Evolutionary conservation across 2,113 vertebrate genomes (phyloP).

Genomic region (Xenopus borealis): DNA sequence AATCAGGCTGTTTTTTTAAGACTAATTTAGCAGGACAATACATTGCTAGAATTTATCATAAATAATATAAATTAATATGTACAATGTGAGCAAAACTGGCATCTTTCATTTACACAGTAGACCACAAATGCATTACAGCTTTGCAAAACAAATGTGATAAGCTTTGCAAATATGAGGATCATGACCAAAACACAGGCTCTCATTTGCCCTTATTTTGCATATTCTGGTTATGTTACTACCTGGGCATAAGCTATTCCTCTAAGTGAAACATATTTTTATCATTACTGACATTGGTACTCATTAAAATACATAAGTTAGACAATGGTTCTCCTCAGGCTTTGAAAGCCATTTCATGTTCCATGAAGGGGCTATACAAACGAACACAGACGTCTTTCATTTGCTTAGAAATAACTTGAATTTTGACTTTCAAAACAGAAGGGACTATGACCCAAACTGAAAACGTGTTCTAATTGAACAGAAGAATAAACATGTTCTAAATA

Average conservation of each 20-base stretch:
- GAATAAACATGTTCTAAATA: too few species aligned
- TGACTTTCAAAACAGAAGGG: background rate
- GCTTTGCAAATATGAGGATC: too few species aligned
- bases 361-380: constrained; percentile 71
- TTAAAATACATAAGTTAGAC: constrained; percentile 82
- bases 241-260: constrained; percentile 65
- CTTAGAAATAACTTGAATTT: background rate
- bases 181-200: constrained; percentile 15
- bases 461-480: too few species aligned
- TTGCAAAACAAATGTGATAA: background rate
- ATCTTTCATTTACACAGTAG: too few species aligned
- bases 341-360: constrained; percentile 83
- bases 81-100: too few species aligned
- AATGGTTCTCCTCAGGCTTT: constrained; percentile 71
- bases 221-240: constrained; percentile 54
- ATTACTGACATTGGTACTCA: constrained; percentile 77
- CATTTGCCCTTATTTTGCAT: constrained; percentile 48
- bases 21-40: too few species aligned
- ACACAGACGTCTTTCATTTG: constrained; percentile 62
- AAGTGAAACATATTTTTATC: constrained; percentile 71
- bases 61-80: too few species aligned
- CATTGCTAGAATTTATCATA: too few species aligned
- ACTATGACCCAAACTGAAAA: background rate
- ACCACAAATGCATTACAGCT: too few species aligned
- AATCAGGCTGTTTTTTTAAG: too few species aligned